Base-by-base conservation (phyloP, 2,888 invertebrate genomes). In the Clivina fossor region DNA sequence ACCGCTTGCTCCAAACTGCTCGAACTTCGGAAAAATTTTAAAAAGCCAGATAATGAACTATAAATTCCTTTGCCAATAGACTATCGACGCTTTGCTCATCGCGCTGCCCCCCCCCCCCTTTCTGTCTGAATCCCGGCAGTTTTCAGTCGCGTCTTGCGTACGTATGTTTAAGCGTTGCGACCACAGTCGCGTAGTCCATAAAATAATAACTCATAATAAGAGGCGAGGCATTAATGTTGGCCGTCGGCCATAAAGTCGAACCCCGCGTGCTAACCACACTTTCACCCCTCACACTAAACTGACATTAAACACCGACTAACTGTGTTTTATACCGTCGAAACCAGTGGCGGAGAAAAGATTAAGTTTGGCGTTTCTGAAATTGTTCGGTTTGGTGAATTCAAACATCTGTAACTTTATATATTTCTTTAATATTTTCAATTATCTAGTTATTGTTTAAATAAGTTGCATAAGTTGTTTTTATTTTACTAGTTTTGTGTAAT, bases 201-300 rank as follows among this genome's bases (percentile, higher is more conserved):
- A 59, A 54, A 61, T 58, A 63, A 64, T 64, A 64, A 64, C 53
- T 65, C 62, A 64, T 65, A 63, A 64, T 65, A 64, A 64, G 56
- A 60, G 62, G n/a, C n/a, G n/a, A 58, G 55, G 60, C 62, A 61
- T 56, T 54, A 63, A 62, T 59, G 61, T 57, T 54, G 56, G 57
- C 53, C 47, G 56, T 61, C 62, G 59, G 58, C 60, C 60, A 61
- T 62, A 63, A 63, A 63, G 61, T 61, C 58, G 46, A n/a, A n/a
- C n/a, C n/a, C n/a, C n/a, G 55, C 56, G 56, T 61, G 62, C 60
- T 62, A 64, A 64, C 64, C 64, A 57, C 62, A 58, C 59, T 20
- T n/a, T n/a, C n/a, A n/a, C n/a, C n/a, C n/a, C n/a, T n/a, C n/a
- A 35, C 33, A 43, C 43, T 43, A 20, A 24, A 16, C 11, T 24